Base-by-base conservation (phyloP, 2,797 vertebrate species). In the Botia kubotai region DNA sequence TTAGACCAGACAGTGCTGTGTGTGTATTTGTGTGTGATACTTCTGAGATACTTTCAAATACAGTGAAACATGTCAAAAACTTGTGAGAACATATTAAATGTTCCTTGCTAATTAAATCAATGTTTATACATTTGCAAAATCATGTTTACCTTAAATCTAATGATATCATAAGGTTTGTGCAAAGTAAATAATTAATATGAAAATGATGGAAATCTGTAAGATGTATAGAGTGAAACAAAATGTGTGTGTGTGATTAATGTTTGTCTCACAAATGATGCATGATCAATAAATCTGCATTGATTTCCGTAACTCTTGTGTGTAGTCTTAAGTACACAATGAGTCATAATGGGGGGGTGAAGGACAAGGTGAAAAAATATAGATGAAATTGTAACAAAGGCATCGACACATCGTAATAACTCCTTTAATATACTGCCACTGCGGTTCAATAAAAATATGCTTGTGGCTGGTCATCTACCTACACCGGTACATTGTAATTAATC, bases 201-300 rank as follows among this genome's bases (percentile, higher is more conserved):
- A 63, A 16, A 33, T 26, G 29, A 7, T 63, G 60, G 1, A 16
- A 33, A 4, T 16, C 60, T 33, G 6, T 14, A 26, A 63, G 26
- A 63, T 63, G 21, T 60, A 62, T 62, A 29, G 14, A 14, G 48
- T 88, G 82, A 76, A 78, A 86, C 90, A 90, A 93, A 87, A 82
- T 89, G 87, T 92, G 91, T 60, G 87, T 75, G 81, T 91, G 88
- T 91, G 89, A 93, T 91, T 92, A 90, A 91, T 93, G 91, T 82
- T 83, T 33, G 77, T 84, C 90, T 87, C 89, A 84, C 82, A 81
- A 87, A 87, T 90, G 92, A 90, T 87, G 86, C 87, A 81, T 86
- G 87, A 91, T 94, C 92, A 91, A 93, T 93, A 89, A n/a, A 29
- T 82, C 75, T 36, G 79, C 87, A 92, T 87, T 88, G 89, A 92